phyloP scores from a whole-genome alignment of 2,888 invertebrate species.

The Parnassius orleans region DNA sequence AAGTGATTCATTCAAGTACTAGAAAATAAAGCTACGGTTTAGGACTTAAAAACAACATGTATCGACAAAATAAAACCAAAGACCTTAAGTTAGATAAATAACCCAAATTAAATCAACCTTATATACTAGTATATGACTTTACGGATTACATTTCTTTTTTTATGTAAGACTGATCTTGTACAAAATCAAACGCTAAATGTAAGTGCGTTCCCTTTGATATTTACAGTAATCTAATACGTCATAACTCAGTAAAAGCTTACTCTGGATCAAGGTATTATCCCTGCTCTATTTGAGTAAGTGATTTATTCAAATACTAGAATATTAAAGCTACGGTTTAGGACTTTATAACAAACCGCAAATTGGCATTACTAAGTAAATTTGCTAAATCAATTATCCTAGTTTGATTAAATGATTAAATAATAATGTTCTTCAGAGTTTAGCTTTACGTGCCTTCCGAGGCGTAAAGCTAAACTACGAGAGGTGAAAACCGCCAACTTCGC shows the following conservation, averaged over 20 bases:
- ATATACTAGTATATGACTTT: too few relatives aligned
- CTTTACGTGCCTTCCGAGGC: too few relatives aligned
- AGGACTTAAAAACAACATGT: too few relatives aligned
- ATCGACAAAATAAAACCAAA: too few relatives aligned
- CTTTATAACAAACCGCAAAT: conserved; percentile 9
- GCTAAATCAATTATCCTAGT: background rate
- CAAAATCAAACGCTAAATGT: conserved; percentile 19
- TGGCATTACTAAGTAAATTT: conserved; percentile 7
- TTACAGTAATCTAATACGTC: conserved; percentile 20
- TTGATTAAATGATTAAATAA: background rate
- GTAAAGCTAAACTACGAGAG: too few relatives aligned
- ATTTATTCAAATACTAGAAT: conserved; percentile 13
- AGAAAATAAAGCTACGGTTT: too few relatives aligned
- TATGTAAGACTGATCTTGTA: conserved; percentile 4
- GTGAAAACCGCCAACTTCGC: too few relatives aligned
- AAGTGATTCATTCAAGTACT: too few relatives aligned
- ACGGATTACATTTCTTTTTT: background rate
- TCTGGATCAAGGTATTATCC: conserved; percentile 8
- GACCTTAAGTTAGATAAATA: too few relatives aligned
- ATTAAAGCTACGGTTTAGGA: conserved; percentile 3
- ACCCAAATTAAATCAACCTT: too few relatives aligned
- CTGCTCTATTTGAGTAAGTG: conserved; percentile 22
- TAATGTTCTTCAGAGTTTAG: too few relatives aligned
- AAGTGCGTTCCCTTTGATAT: conserved; percentile 19
- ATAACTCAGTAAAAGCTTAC: conserved; percentile 14